Conservation (phyloP, 2,113 vertebrate species). For the Silurus meridionalis region DNA sequence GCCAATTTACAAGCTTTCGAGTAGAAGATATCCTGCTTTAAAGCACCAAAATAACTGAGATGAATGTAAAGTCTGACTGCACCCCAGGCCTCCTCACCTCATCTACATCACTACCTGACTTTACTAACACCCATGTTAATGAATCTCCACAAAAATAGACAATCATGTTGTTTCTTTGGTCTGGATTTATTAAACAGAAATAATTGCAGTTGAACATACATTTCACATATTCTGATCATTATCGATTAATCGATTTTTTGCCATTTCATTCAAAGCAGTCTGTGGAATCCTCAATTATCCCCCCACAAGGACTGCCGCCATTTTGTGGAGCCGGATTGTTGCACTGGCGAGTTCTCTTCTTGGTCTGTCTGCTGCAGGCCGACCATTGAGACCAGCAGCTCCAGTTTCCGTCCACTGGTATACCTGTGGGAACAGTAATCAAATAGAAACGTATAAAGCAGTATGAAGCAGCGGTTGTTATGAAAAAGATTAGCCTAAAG, state of each 20-base stretch:
- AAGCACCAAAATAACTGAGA: too few species aligned
- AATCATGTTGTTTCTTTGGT: neutral
- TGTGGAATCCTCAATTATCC: slow-evolving; percentile 71
- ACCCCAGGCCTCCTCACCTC: too few species aligned
- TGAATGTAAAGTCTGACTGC: too few species aligned
- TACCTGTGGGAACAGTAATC: slow-evolving; percentile 61
- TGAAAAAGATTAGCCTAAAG: neutral
- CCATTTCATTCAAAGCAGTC: slow-evolving; percentile 65
- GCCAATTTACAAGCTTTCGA: too few species aligned
- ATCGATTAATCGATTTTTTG: too few species aligned
- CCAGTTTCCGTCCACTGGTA: slow-evolving; percentile 80
- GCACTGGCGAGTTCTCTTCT: slow-evolving; percentile 79
- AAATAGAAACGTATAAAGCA: neutral
- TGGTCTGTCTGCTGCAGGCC: slow-evolving; percentile 67
- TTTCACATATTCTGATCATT: neutral
- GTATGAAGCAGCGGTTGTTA: neutral
- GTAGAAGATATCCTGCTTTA: too few species aligned
- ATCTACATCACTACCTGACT: too few species aligned
- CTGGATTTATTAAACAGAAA: neutral
- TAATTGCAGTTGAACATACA: neutral
- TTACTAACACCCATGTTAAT: too few species aligned
- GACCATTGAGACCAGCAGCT: slow-evolving; percentile 90
- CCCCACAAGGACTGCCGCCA: slow-evolving; percentile 73
- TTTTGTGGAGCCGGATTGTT: slow-evolving; percentile 77
- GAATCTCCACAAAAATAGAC: too few species aligned